These are phyloP conservation scores for Scelioninae gen. 1 DNA, from an alignment of 2,888 invertebrate species.

Conservation along the genomic window DNA sequence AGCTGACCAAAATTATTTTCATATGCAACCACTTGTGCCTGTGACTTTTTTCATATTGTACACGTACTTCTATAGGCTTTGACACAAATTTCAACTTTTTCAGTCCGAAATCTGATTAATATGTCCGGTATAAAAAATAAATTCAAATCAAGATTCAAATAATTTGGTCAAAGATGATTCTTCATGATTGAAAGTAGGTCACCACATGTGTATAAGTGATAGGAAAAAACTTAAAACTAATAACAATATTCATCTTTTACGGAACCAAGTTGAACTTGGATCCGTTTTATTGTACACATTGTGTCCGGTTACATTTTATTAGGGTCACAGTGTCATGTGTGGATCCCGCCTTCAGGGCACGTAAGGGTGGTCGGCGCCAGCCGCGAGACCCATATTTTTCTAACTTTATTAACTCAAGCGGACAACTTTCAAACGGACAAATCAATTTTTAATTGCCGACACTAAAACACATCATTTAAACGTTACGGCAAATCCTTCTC, in stretches of 20 bases:
- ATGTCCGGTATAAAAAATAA: not conserved
- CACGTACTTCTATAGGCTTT: constrained; percentile 14
- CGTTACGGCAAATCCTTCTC: constrained; percentile 27
- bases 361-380: constrained; percentile 66
- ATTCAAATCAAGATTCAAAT: not conserved
- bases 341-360: constrained; percentile 11
- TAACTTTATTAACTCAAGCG: constrained; percentile 46
- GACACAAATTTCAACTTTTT: constrained; percentile 7
- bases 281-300: constrained; percentile 42
- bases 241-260: constrained; percentile 24
- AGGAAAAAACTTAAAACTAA: not conserved
- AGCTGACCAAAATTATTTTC: constrained; percentile 57
- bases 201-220: not conserved
- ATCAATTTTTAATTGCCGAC: constrained; percentile 22
- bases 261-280: constrained; percentile 1
- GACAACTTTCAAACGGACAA: constrained; percentile 33
- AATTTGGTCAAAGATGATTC: not conserved
- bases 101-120: not conserved
- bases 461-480: constrained; percentile 15
- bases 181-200: not conserved
- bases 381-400: constrained; percentile 54
- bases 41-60: constrained; percentile 44
- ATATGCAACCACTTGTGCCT: constrained; percentile 49
- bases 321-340: constrained; percentile 61
- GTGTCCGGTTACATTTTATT: constrained; percentile 68